Conservation (phyloP, 1,140 invertebrate species). For the Trypoxylus dichotomus region DNA sequence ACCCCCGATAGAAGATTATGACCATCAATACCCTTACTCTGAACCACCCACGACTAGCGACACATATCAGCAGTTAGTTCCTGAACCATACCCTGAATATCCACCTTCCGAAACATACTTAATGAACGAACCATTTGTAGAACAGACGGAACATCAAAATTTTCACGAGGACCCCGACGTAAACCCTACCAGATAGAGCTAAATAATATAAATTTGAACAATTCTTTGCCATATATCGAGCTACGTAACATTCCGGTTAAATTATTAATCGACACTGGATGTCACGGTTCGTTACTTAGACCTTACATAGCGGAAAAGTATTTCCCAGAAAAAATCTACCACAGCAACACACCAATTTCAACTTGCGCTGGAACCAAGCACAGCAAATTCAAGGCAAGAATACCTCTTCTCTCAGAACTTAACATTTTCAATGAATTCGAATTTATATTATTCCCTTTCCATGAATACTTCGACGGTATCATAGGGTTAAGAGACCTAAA, state of each 20-base stretch:
- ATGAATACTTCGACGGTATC: conserved; percentile 42
- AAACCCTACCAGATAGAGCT: conserved; percentile 6
- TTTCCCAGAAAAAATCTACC: conserved; percentile 36
- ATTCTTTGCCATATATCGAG: conserved; percentile 40
- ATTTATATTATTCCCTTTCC: conserved; percentile 38
- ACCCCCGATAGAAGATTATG: neutral
- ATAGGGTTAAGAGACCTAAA: conserved; percentile 36
- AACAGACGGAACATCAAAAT: neutral
- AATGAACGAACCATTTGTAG: neutral
- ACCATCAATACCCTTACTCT: neutral
- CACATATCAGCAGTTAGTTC: neutral
- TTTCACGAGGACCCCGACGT: neutral
- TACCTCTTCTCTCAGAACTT: conserved; percentile 36
- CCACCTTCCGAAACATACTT: neutral
- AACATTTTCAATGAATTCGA: conserved; percentile 21
- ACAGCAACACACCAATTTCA: conserved; percentile 21
- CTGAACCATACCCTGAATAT: neutral
- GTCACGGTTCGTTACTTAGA: conserved; percentile 35
- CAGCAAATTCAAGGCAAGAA: conserved; percentile 35
- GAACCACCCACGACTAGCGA: neutral
- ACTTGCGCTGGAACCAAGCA: conserved; percentile 34
- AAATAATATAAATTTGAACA: conserved; percentile 31
- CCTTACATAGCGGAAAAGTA: conserved; percentile 36
- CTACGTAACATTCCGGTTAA: conserved; percentile 34
- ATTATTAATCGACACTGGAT: conserved; percentile 42